Base-by-base conservation (phyloP, 2,113 vertebrate species). In the Willisornis vidua region DNA sequence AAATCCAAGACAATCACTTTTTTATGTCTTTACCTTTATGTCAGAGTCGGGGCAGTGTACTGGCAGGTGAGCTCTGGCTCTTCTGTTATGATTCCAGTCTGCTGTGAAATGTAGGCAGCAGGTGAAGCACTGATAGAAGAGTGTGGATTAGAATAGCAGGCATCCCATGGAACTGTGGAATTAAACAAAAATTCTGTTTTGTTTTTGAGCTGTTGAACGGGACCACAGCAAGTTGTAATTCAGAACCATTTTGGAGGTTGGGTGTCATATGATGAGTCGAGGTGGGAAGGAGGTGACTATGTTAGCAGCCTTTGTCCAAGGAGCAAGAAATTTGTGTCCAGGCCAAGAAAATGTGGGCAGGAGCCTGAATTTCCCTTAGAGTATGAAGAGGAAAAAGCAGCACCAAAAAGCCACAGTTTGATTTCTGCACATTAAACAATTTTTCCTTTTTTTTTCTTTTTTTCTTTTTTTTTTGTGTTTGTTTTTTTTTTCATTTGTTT, bases 1-100 rank as follows among this genome's bases (percentile, higher is more conserved):
- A 84, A 76, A 77, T 76, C 39, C 67, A 76, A 95, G 90, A 91
- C 94, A 79, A 81, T 96, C 89, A 7, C 93, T 55, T 45, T 89
- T 66, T 24, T 55, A 63, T 28, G 19, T 73, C 16, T 41, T 52
- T 11, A 28, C 39, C 19, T 80, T 67, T 19, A 12, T 1, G 1
- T 25, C 25, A 57, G 29, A 45, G 52, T 61, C 68, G 85, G 48
- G 37, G 52, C 76, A 74, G 24, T 15, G 41, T 55, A 24, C 73
- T 67, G 73, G 73, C 77, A 86, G 88, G 23, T 90, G 45, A 79
- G 72, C 76, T 93, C 48, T 81, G 24, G 77, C 84, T 37, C 68
- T 58, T 75, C 12, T 15, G 0, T 82, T 94, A 29, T 5, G 25
- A 7, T 76, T 85, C 41, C 20, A 55, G 45, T 18, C 48, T 23